Base-by-base conservation (phyloP, 2,888 invertebrate genomes). In the Stratiomys singularior region DNA sequence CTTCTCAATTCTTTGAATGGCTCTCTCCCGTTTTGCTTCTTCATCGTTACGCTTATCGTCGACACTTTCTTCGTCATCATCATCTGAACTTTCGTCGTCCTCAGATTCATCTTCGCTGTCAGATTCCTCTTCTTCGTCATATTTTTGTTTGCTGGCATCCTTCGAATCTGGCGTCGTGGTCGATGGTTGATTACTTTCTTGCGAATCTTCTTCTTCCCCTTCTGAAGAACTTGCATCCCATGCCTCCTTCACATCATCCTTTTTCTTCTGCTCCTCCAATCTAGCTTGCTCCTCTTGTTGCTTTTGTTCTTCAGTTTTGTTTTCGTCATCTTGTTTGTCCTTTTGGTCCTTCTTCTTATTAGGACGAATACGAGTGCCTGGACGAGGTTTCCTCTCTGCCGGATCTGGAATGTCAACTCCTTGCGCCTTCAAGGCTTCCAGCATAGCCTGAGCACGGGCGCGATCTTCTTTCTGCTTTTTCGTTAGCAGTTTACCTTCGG, bases 401-500 rank as follows among this genome's bases (percentile, higher is more conserved):
- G 91, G 91, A 81, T 93, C 92, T 0, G 95, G 95, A 79, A 96
- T 89, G 84, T 93, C 94, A 28, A 95, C 88, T 78, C 97, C 97
- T 87, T 96, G 95, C 9, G 95, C 96, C 86, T 95, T 96, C 56
- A 97, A 88, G 1, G 94, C 93, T 76, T 97, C 96, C 79, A 98
- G 88, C 90, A 97, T 91, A 78, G 95, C 95, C 86, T 96, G 94
- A 7, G 96, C 96, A 81, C 97, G 90, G 0, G 95, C 94, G 80
- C 94, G 92, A 82, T 96, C 96, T 81, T 94, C 94, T 85, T 96
- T 97, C 85, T 99, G 97, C 86, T 97, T 97, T 0, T 95, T 93
- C 1, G 97, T 97, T 78, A 98, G 88, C 44, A 97, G 89, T 87
- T 97, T 98, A 1, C 99, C 99, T 88, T 98, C 98, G n/a, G 95